These are phyloP conservation scores for Drosophila tanythrix DNA, from an alignment of 2,888 invertebrate genomes.

Conservation along the genomic window DNA sequence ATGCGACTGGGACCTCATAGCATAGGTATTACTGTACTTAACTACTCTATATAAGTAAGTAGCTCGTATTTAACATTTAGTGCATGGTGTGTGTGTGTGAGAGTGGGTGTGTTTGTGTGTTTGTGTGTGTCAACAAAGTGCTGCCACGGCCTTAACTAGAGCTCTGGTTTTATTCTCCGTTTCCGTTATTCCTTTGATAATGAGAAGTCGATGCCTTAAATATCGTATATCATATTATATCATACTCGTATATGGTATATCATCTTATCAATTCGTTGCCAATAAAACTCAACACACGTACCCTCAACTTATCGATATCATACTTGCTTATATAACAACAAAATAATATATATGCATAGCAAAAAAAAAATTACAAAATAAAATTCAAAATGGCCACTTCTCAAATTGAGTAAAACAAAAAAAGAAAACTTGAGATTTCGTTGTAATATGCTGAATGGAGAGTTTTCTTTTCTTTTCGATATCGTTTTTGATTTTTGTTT, in stretches of 20 bases:
- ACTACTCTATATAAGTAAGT: slow-evolving; percentile 49
- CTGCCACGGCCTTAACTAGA: slow-evolving; percentile 63
- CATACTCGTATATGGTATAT: slow-evolving; percentile 37
- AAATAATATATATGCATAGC: slow-evolving; percentile 21
- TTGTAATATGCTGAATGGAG: slow-evolving; percentile 33
- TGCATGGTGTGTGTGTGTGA: slow-evolving; percentile 49
- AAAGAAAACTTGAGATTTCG: slow-evolving; percentile 57
- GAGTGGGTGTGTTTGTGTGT: slow-evolving; percentile 27
- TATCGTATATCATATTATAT: slow-evolving; percentile 40
- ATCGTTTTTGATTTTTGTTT: neutral
- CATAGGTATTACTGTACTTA: slow-evolving; percentile 53
- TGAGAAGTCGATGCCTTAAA: slow-evolving; percentile 49
- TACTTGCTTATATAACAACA: slow-evolving; percentile 57
- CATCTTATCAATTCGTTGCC: slow-evolving; percentile 64
- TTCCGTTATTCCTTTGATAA: slow-evolving; percentile 16
- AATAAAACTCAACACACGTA: slow-evolving; percentile 77
- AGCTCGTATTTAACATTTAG: slow-evolving; percentile 75
- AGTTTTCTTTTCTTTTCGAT: slow-evolving; percentile 7
- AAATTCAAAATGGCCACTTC: slow-evolving; percentile 71
- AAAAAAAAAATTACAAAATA: slow-evolving; percentile 36
- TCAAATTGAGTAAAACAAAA: slow-evolving; percentile 60
- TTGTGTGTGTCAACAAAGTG: slow-evolving; percentile 67
- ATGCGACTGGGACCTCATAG: slow-evolving; percentile 71
- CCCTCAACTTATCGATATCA: slow-evolving; percentile 55
- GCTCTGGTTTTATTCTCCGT: slow-evolving; percentile 30